Percentiles rank a stretch among this genome's conserved stretches.
phyloP scores from a whole-genome alignment of 64 coral and sea anemone species.

The Catalaphyllia jardinei region DNA sequence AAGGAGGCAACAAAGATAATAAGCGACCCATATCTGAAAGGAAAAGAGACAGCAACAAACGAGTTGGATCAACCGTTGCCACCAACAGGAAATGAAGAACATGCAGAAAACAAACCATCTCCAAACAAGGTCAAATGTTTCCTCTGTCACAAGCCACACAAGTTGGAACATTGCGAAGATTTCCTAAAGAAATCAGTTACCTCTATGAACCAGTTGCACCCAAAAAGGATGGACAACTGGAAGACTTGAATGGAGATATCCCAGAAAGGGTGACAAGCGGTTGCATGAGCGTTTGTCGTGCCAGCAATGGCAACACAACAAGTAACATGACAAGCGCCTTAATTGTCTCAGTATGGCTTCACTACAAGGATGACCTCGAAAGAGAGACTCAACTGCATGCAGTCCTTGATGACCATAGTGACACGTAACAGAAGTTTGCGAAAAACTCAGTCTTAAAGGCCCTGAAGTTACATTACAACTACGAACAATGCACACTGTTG shows the following conservation, averaged over 20 bases:
- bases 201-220: neutral
- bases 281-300: neutral
- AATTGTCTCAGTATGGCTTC: too few species aligned
- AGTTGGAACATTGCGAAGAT: constrained; percentile 11
- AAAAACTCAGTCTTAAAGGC: too few species aligned
- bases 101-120: neutral
- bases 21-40: neutral
- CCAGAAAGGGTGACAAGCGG: constrained; percentile 29
- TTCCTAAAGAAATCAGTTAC: constrained; percentile 38
- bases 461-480: too few species aligned
- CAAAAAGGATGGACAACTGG: neutral
- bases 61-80: neutral
- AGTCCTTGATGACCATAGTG: too few species aligned
- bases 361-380: too few species aligned
- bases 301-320: too few species aligned
- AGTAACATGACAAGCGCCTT: too few species aligned
- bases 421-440: too few species aligned
- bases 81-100: neutral
- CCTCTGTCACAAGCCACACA: constrained; percentile 18
- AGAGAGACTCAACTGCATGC: too few species aligned
- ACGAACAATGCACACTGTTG: too few species aligned
- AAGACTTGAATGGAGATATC: neutral
- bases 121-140: neutral
- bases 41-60: neutral
- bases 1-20: neutral